phyloP scores from a whole-genome alignment of 2,113 vertebrate genomes.

The Pimephales promelas region DNA sequence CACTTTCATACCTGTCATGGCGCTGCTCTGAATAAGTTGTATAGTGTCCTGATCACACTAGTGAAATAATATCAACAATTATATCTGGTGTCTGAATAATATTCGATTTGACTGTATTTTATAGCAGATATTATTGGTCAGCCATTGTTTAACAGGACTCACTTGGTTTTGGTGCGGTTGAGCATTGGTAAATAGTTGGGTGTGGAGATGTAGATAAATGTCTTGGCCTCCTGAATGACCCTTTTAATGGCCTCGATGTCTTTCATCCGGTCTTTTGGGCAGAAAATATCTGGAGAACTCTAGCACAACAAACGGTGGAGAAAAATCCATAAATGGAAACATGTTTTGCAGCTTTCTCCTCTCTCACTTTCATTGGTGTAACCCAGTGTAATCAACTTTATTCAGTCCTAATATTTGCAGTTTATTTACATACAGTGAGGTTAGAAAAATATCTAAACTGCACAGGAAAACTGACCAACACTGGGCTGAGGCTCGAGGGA shows the following conservation, averaged over 20 bases:
- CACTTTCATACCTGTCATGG: no score
- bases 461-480: neutral
- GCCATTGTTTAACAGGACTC: conserved; percentile 48
- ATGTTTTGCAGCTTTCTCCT: no score
- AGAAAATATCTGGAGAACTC: conserved; percentile 91
- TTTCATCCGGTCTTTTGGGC: conserved; percentile 86
- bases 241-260: conserved; percentile 92
- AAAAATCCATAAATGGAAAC: no score
- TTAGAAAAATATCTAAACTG: neutral
- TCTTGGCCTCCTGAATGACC: conserved; percentile 85
- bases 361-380: neutral
- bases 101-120: no score
- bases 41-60: no score
- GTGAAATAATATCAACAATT: no score
- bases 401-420: neutral
- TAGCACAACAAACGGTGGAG: conserved; percentile 56
- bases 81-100: no score
- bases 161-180: conserved; percentile 79
- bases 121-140: neutral
- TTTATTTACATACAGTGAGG: neutral
- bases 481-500: neutral
- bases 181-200: conserved; percentile 89
- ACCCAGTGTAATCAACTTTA: neutral
- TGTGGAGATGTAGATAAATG: conserved; percentile 90
- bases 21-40: no score